Conservation (phyloP, 2,888 invertebrate species). For the Leptinotarsa haldemani region DNA sequence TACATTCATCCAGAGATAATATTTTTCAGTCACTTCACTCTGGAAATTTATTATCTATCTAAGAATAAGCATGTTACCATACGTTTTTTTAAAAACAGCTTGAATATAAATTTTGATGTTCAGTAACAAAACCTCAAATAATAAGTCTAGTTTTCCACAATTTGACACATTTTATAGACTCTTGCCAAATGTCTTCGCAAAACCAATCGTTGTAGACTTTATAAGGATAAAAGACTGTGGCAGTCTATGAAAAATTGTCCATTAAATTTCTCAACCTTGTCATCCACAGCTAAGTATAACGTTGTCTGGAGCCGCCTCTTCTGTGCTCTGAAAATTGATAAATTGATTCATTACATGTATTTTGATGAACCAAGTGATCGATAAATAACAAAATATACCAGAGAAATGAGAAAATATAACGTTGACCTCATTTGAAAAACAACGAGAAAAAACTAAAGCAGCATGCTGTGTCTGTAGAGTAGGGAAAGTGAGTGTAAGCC, state of each 20-base stretch:
- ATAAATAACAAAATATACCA: no score
- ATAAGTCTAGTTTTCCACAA: conserved; percentile 14
- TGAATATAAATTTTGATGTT: conserved; percentile 11
- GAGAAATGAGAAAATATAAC: no score
- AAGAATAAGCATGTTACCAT: conserved; percentile 11
- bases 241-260: conserved; percentile 46
- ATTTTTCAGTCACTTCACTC: conserved; percentile 6
- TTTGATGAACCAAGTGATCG: no score
- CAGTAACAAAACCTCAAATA: conserved; percentile 11
- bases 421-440: no score
- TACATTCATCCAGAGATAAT: conserved; percentile 25
- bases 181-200: conserved; percentile 26
- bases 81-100: neutral
- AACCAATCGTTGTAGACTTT: conserved; percentile 24
- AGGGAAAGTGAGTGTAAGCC: no score
- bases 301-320: conserved; percentile 48
- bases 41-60: neutral
- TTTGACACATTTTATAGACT: conserved; percentile 21
- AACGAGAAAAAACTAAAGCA: no score
- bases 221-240: conserved; percentile 17
- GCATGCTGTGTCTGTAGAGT: no score
- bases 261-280: conserved; percentile 35
- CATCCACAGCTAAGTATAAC: conserved; percentile 42
- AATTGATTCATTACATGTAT: no score
- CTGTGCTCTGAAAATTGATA: conserved; percentile 38